A percentile compares a stretch with the other conserved stretches of the same genome.
These are phyloP conservation scores for Telmatherina bonti DNA, from an alignment of 2,797 vertebrate genomes.

Conservation along the genomic window DNA sequence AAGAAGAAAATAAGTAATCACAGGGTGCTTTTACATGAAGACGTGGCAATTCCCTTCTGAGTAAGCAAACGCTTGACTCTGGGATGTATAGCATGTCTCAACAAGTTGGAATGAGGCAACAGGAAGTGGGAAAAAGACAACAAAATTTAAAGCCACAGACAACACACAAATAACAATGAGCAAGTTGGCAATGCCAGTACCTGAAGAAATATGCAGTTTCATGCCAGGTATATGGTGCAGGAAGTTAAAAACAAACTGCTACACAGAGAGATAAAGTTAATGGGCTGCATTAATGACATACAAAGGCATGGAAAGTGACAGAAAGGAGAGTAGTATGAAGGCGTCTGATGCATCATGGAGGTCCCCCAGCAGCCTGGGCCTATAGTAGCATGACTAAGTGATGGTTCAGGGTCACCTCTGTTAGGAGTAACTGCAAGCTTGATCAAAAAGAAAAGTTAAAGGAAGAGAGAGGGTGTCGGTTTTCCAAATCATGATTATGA, in stretches of 20 bases:
- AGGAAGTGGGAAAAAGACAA: neutral
- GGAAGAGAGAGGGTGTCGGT: neutral
- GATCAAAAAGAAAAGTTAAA: conserved; percentile 24
- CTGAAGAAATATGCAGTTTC: neutral
- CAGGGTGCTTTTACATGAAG: neutral
- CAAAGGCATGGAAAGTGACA: neutral
- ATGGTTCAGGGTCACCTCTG: conserved; percentile 9
- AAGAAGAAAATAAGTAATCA: neutral
- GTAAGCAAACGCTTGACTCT: neutral
- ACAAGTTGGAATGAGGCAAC: neutral
- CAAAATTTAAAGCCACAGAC: neutral
- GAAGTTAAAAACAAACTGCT: neutral
- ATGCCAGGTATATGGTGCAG: too few relatives aligned
- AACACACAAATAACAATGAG: neutral
- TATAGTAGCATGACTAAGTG: neutral
- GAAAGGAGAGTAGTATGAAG: conserved; percentile 1
- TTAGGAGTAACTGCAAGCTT: neutral
- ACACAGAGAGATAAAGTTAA: neutral
- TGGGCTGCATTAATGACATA: neutral
- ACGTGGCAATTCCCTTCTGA: neutral
- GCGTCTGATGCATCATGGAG: neutral
- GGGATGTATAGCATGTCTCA: neutral
- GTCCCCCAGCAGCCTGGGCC: neutral
- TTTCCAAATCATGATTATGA: neutral
- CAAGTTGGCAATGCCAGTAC: neutral